Conservation (phyloP, 1,140 invertebrate genomes). For the Zaprionus ornatus region DNA sequence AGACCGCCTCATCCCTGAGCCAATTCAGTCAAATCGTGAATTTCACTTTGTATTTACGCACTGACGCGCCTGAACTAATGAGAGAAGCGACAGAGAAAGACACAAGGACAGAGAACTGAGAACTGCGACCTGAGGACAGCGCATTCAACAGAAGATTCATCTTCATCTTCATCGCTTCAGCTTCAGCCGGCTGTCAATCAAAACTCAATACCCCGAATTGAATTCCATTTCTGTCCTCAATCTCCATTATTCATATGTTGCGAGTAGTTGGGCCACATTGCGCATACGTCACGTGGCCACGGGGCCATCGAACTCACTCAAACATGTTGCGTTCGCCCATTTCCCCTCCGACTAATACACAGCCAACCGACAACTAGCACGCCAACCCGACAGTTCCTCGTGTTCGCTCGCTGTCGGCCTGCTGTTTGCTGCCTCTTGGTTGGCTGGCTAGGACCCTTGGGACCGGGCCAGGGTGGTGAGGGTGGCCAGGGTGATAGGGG, state of each 20-base stretch:
- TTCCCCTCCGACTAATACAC: slow-evolving; percentile 58
- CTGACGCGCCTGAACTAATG: slow-evolving; percentile 52
- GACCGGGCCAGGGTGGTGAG: neutral
- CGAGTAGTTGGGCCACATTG: slow-evolving; percentile 29
- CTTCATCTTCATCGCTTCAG: slow-evolving; percentile 34
- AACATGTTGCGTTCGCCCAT: slow-evolving; percentile 62
- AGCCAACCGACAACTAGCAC: slow-evolving; percentile 6
- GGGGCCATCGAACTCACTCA: slow-evolving; percentile 67
- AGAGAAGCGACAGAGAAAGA: slow-evolving; percentile 5
- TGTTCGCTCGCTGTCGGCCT: slow-evolving; percentile 24
- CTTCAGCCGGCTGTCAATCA: slow-evolving; percentile 56
- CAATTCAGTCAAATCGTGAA: neutral
- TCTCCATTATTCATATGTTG: slow-evolving; percentile 45
- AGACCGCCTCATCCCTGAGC: slow-evolving; percentile 6
- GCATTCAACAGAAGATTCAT: slow-evolving; percentile 30
- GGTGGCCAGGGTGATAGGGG: neutral
- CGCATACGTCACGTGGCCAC: slow-evolving; percentile 39
- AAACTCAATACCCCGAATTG: slow-evolving; percentile 59
- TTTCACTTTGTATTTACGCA: slow-evolving; percentile 68
- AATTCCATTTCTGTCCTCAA: slow-evolving; percentile 36
- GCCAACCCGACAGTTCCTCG: slow-evolving; percentile 46
- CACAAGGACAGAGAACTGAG: slow-evolving; percentile 9
- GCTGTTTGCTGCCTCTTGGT: slow-evolving; percentile 42
- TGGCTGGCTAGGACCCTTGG: slow-evolving; percentile 33
- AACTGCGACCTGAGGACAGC: neutral